Conservation (phyloP, 1,140 invertebrate species). For the Daktulosphaira vitifoliae region DNA sequence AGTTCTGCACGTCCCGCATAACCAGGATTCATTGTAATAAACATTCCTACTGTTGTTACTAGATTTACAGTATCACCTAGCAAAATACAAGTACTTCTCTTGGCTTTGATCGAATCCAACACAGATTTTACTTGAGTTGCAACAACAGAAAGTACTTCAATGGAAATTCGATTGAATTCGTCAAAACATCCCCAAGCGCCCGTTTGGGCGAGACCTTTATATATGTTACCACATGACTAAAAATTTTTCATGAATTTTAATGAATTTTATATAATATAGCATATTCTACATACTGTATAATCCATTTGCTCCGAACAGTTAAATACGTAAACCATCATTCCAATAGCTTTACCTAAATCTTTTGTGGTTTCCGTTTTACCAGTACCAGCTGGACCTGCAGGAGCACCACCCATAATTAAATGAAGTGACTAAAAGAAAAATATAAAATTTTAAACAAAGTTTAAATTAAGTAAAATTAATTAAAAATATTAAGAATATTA, state of each 20-base stretch:
- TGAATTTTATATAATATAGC: conserved; percentile 2
- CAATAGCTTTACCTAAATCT: conserved; percentile 79
- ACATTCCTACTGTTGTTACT: conserved; percentile 74
- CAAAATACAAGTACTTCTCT: conserved; percentile 71
- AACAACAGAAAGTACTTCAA: conserved; percentile 87
- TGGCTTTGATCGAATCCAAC: conserved; percentile 74
- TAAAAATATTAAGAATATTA: neutral
- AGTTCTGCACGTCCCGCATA: conserved; percentile 80
- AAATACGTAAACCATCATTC: conserved; percentile 92
- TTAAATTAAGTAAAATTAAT: neutral
- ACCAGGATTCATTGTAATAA: conserved; percentile 92
- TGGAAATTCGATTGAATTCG: conserved; percentile 88
- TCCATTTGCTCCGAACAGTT: conserved; percentile 97
- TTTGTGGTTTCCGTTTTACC: conserved; percentile 93
- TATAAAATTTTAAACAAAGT: neutral
- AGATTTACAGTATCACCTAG: conserved; percentile 71
- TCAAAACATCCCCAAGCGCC: conserved; percentile 96
- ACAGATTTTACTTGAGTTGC: conserved; percentile 76
- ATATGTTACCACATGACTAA: conserved; percentile 79
- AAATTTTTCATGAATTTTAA: conserved; percentile 33
- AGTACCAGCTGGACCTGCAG: conserved; percentile 77
- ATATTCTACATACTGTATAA: conserved; percentile 54
- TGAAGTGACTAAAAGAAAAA: conserved; percentile 58
- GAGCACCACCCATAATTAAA: conserved; percentile 84
- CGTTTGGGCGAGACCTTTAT: conserved; percentile 81